Percentiles rank a stretch among this genome's conserved stretches.
These are phyloP conservation scores for Odocoileus virginianus DNA, from an alignment of 2,113 vertebrate species.

Conservation along the genomic window DNA sequence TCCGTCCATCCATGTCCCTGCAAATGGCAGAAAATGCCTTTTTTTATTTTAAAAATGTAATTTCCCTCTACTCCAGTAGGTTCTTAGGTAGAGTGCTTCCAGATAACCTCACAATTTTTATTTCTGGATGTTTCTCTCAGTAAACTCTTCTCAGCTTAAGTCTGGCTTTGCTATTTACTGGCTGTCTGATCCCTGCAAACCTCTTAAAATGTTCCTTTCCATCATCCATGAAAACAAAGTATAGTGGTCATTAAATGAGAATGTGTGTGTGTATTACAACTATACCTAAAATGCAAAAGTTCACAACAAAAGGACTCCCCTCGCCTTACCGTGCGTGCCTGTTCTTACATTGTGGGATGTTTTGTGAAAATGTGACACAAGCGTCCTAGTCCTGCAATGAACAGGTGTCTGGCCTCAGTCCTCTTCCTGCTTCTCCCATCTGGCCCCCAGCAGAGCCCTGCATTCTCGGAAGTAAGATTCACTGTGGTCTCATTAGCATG, in stretches of 20 bases:
- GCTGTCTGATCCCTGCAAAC: background rate
- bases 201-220: background rate
- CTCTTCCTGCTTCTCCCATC: fast-evolving
- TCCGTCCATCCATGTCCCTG: background rate
- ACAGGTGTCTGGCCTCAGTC: background rate
- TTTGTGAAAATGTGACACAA: fast-evolving
- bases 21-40: background rate
- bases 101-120: background rate
- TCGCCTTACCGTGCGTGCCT: background rate
- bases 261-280: background rate
- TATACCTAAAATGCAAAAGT: background rate
- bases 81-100: background rate
- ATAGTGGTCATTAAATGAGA: background rate
- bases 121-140: background rate
- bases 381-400: fast-evolving
- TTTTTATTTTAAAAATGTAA: background rate
- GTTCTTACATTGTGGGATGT: background rate
- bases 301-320: background rate
- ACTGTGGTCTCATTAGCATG: background rate
- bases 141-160: background rate
- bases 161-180: background rate
- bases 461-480: background rate
- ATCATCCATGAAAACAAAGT: background rate
- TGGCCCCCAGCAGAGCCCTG: background rate
- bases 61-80: background rate